Evolutionary conservation across 2,797 vertebrate genomes (phyloP).

Genomic region (Emys orbicularis): DNA sequence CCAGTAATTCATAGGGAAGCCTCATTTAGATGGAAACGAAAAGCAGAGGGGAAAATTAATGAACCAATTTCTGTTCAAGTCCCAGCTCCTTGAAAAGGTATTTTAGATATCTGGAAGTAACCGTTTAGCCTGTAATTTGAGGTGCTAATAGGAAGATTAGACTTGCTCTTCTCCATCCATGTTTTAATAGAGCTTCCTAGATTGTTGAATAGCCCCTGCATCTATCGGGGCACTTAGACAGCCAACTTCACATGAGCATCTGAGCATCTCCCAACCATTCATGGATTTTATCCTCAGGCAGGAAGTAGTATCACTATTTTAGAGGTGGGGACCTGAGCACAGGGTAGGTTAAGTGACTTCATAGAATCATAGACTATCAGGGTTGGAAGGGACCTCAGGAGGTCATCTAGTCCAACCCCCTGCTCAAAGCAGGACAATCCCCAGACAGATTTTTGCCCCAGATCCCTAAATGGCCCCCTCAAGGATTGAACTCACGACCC

Average conservation of each 20-base stretch:
- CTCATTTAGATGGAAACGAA: slow-evolving; percentile 68
- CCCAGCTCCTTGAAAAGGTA: not conserved
- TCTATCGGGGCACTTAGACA: not conserved
- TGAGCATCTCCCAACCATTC: not conserved
- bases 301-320: not conserved
- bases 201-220: not conserved
- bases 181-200: rapidly evolving
- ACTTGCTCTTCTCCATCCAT: not conserved
- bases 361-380: too few species aligned
- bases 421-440: too few species aligned
- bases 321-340: rapidly evolving
- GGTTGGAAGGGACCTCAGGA: too few species aligned
- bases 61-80: slow-evolving; percentile 58
- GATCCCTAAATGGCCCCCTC: too few species aligned
- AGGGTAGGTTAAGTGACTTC: not conserved
- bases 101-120: not conserved
- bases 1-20: slow-evolving; percentile 50
- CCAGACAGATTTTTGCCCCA: too few species aligned
- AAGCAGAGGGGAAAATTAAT: slow-evolving; percentile 43
- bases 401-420: too few species aligned
- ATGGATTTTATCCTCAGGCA: rapidly evolving
- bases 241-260: not conserved
- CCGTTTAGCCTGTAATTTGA: not conserved
- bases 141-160: not conserved
- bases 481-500: too few species aligned